A percentile compares a stretch with the other conserved stretches of the same genome.
phyloP scores from a whole-genome alignment of 2,113 vertebrate species.

The Sebastes fasciatus region DNA sequence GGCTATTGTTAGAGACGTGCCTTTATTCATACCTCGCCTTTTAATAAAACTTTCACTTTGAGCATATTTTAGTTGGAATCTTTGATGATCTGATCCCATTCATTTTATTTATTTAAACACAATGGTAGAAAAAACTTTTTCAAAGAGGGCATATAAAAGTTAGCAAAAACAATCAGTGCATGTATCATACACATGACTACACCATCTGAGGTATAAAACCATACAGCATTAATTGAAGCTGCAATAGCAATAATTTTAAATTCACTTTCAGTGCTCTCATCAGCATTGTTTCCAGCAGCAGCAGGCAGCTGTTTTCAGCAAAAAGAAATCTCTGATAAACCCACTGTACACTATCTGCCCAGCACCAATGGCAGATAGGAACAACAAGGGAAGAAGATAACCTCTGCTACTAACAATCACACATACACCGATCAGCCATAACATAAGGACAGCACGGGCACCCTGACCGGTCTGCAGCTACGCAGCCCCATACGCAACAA shows the following conservation, averaged over 20 bases:
- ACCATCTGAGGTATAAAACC: not conserved
- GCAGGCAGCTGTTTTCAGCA: not conserved
- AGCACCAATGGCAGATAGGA: not conserved
- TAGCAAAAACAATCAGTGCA: not conserved
- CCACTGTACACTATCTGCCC: not conserved
- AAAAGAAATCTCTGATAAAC: not conserved
- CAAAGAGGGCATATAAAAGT: not conserved
- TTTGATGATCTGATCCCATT: not conserved
- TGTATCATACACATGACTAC: not conserved
- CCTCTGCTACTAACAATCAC: not conserved
- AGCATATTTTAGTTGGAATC: not conserved
- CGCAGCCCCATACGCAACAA: too few relatives aligned
- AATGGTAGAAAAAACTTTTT: not conserved
- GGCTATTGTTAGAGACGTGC: not conserved
- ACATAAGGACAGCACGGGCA: too few relatives aligned
- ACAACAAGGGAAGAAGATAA: not conserved
- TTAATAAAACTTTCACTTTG: not conserved
- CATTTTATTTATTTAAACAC: conserved; percentile 5
- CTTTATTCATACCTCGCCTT: not conserved
- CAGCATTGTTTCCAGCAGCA: not conserved
- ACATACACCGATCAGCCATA: too few relatives aligned
- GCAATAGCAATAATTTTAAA: not conserved
- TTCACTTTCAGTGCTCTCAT: not conserved
- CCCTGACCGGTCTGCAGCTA: too few relatives aligned
- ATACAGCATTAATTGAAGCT: not conserved